Percentiles rank a stretch among this genome's conserved stretches.
phyloP scores from a whole-genome alignment of 2,888 invertebrate genomes.

The Apotomis capreana region DNA sequence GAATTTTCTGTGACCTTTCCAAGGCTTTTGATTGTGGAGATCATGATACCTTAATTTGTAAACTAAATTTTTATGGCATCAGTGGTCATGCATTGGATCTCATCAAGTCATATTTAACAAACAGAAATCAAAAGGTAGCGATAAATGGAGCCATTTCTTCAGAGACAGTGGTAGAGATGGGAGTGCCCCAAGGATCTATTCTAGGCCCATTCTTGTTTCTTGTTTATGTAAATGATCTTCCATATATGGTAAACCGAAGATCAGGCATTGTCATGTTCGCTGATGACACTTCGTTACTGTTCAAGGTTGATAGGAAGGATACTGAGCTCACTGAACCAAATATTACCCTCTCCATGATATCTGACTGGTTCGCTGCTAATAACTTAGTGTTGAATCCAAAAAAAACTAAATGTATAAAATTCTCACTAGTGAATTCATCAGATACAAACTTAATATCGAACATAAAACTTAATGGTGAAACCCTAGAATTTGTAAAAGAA shows the following conservation, averaged over 20 bases:
- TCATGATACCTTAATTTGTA: neutral
- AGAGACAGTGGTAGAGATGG: neutral
- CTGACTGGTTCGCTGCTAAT: slow-evolving; percentile 32
- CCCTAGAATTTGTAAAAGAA: slow-evolving; percentile 17
- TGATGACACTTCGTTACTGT: too few species aligned
- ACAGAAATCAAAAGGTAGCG: neutral
- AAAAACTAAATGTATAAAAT: too few species aligned
- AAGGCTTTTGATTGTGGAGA: neutral
- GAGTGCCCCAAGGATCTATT: neutral
- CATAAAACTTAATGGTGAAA: neutral
- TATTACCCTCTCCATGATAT: slow-evolving; percentile 6
- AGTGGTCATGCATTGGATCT: neutral
- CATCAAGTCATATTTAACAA: neutral
- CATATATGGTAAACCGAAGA: too few species aligned
- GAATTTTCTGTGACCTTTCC: neutral
- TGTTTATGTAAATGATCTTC: too few species aligned
- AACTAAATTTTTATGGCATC: neutral
- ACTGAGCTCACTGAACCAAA: too few species aligned
- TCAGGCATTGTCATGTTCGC: too few species aligned
- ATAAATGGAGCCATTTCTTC: neutral
- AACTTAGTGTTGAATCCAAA: slow-evolving; percentile 39
- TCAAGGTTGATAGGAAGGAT: too few species aligned
- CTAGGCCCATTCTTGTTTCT: too few species aligned
- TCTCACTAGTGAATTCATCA: too few species aligned
- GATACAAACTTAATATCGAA: slow-evolving; percentile 24